These are phyloP conservation scores for Leptopilina boulardi DNA, from an alignment of 1,140 invertebrate genomes.

Conservation along the genomic window DNA sequence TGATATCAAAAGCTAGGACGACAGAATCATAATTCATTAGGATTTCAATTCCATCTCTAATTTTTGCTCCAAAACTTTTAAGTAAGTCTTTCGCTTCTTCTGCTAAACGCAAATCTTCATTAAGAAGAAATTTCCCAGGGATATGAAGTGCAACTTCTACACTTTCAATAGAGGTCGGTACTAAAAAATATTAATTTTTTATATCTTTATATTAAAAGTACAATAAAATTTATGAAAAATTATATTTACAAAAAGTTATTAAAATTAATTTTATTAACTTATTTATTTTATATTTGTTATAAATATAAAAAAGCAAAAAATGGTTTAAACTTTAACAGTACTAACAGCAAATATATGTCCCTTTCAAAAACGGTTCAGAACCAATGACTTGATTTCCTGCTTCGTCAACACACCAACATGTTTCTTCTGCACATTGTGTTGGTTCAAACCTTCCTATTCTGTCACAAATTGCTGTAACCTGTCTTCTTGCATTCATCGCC, in stretches of 20 bases:
- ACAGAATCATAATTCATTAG: constrained; percentile 77
- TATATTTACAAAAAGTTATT: too few species aligned
- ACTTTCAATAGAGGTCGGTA: constrained; percentile 78
- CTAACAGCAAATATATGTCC: constrained; percentile 79
- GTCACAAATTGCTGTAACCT: constrained; percentile 80
- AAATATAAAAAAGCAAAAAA: too few species aligned
- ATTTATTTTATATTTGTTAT: too few species aligned
- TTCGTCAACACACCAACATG: constrained; percentile 92
- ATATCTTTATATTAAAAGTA: constrained; percentile 14
- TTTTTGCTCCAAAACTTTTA: constrained; percentile 75
- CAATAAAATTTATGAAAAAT: neutral
- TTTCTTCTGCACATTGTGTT: constrained; percentile 83
- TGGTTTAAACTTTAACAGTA: constrained; percentile 41
- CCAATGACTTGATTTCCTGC: constrained; percentile 85
- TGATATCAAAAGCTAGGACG: constrained; percentile 78
- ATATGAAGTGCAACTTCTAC: constrained; percentile 81
- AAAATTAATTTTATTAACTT: too few species aligned
- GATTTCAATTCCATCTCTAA: constrained; percentile 77
- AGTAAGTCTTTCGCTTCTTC: constrained; percentile 76
- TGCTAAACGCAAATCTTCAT: constrained; percentile 75
- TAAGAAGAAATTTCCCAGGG: constrained; percentile 76
- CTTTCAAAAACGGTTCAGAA: constrained; percentile 80
- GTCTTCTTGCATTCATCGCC: constrained; percentile 77
- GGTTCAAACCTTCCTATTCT: constrained; percentile 83
- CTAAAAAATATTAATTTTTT: constrained; percentile 66